Evolutionary conservation across 2,888 invertebrate genomes (phyloP).

Genomic region (Chloromyia formosa): DNA sequence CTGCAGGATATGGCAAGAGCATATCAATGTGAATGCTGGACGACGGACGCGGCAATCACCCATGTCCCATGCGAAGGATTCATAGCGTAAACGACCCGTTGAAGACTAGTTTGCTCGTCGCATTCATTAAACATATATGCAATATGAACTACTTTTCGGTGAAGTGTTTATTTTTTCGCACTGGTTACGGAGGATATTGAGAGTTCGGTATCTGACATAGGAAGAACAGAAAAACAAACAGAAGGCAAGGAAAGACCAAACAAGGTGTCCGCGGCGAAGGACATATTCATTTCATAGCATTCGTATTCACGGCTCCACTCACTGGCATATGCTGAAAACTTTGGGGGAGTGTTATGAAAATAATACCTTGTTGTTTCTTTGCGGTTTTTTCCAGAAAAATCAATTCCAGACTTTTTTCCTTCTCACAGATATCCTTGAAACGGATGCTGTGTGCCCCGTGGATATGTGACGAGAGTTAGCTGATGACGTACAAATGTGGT

Average conservation of each 20-base stretch:
- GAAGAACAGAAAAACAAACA: too few relatives aligned
- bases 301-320: too few relatives aligned
- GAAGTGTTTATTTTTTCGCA: too few relatives aligned
- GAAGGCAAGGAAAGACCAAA: neutral
- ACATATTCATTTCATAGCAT: neutral
- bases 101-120: neutral
- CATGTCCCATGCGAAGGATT: neutral
- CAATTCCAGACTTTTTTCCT: constrained; percentile 4
- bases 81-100: neutral
- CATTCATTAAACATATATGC: neutral
- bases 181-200: too few relatives aligned
- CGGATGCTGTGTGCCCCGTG: neutral
- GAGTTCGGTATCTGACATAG: too few relatives aligned
- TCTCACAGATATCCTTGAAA: neutral
- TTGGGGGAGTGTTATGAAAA: neutral
- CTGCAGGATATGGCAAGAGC: neutral
- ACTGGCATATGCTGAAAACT: too few relatives aligned
- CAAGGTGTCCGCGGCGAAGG: neutral
- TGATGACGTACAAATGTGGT: constrained; percentile 3
- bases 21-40: neutral
- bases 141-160: neutral
- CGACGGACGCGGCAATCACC: too few relatives aligned
- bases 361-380: neutral
- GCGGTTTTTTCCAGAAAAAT: neutral
- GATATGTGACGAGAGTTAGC: constrained; percentile 7